Evolutionary conservation across 2,797 vertebrate genomes (phyloP).

Genomic region (Scyliorhinus canicula): DNA sequence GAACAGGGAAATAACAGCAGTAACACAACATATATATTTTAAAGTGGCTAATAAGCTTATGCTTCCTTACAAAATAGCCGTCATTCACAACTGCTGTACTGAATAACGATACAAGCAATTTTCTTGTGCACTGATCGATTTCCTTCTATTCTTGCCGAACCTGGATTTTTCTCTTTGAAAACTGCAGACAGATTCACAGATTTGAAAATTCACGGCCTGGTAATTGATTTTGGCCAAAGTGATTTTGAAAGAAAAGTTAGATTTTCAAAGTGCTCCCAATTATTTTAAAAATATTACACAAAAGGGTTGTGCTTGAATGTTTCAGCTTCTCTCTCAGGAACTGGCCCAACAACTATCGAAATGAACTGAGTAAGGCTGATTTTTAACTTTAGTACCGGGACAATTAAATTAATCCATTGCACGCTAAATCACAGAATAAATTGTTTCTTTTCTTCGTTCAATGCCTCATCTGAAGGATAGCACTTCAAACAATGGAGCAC

Average conservation of each 20-base stretch:
- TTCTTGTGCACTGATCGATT: neutral
- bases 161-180: neutral
- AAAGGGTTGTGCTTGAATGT: neutral
- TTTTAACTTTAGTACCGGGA: neutral
- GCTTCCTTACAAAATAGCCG: neutral
- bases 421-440: neutral
- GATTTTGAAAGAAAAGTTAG: neutral
- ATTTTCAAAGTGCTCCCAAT: neutral
- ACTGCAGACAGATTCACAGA: neutral
- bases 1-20: neutral
- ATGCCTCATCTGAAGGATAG: neutral
- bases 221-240: neutral
- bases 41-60: neutral
- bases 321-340: neutral
- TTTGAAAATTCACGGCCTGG: neutral
- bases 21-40: neutral
- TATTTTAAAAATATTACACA: neutral
- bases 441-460: neutral
- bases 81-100: neutral
- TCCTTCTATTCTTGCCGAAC: neutral
- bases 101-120: neutral
- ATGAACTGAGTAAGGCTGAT: neutral
- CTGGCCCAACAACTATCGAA: neutral
- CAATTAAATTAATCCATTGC: neutral
- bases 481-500: neutral